A percentile compares a stretch with the other conserved stretches of the same genome.
phyloP scores from a whole-genome alignment of 2,113 vertebrate species.

The Neolamprologus cancellatus region DNA sequence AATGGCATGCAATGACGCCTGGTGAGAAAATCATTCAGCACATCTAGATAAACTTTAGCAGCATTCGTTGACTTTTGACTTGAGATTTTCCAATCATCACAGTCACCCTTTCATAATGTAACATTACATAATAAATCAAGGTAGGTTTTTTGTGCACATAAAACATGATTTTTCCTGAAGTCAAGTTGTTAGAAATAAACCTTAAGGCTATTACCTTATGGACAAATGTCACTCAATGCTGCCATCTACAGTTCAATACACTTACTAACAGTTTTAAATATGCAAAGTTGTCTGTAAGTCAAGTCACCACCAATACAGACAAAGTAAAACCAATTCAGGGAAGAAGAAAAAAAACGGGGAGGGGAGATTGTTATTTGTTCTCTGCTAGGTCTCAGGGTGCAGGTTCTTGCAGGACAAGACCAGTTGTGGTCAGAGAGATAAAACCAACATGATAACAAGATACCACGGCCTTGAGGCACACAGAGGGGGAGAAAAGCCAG shows the following conservation, averaged over 20 bases:
- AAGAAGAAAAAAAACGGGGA: neutral
- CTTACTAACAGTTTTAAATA: neutral
- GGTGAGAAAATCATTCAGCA: neutral
- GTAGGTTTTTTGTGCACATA: neutral
- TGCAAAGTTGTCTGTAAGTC: neutral
- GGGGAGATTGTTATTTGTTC: neutral
- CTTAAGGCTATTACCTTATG: neutral
- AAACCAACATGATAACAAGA: conserved; percentile 12
- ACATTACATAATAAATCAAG: neutral
- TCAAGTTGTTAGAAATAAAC: neutral
- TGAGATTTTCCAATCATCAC: neutral
- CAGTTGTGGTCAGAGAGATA: neutral
- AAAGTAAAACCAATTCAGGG: neutral
- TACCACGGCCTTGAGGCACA: neutral
- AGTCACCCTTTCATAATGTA: neutral
- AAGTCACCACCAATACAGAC: neutral
- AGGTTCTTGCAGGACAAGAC: neutral
- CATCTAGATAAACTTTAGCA: neutral
- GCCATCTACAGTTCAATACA: neutral
- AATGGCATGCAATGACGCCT: neutral
- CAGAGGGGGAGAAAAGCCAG: neutral
- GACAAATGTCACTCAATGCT: neutral
- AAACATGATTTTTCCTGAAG: neutral
- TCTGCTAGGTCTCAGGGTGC: neutral
- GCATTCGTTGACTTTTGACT: neutral